phyloP scores from a whole-genome alignment of 2,113 vertebrate genomes.

The Chitala chitala region DNA sequence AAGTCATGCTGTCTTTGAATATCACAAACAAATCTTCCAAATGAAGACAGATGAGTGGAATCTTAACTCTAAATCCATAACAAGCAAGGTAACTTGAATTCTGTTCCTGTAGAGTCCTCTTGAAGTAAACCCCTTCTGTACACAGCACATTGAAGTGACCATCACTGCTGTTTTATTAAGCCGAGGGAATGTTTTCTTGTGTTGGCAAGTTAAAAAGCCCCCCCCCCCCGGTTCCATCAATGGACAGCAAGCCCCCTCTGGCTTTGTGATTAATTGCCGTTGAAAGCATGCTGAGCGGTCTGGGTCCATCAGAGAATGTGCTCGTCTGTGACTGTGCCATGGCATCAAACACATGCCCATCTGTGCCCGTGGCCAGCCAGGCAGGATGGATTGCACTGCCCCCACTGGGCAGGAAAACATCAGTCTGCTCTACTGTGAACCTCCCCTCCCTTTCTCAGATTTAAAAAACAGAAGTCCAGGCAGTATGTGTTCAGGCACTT shows the following conservation, averaged over 20 bases:
- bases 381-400: no score
- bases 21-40: background rate
- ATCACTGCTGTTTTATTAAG: background rate
- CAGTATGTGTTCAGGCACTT: no score
- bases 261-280: background rate
- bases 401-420: no score
- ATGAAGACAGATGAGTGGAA: background rate
- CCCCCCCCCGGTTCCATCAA: background rate
- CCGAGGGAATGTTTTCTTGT: background rate
- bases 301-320: background rate
- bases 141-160: background rate
- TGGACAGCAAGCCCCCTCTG: background rate
- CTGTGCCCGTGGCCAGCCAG: conserved; percentile 32
- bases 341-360: conserved; percentile 39
- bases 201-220: background rate
- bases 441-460: no score
- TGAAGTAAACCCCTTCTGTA: no score
- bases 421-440: no score
- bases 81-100: background rate
- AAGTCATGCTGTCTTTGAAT: no score
- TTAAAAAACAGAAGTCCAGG: no score
- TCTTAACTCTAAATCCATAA: background rate
- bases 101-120: no score
- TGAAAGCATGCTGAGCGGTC: background rate
- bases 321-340: conserved; percentile 34